These are phyloP conservation scores for Meleagris gallopavo DNA, from an alignment of 2,113 vertebrate genomes.

Conservation along the genomic window DNA sequence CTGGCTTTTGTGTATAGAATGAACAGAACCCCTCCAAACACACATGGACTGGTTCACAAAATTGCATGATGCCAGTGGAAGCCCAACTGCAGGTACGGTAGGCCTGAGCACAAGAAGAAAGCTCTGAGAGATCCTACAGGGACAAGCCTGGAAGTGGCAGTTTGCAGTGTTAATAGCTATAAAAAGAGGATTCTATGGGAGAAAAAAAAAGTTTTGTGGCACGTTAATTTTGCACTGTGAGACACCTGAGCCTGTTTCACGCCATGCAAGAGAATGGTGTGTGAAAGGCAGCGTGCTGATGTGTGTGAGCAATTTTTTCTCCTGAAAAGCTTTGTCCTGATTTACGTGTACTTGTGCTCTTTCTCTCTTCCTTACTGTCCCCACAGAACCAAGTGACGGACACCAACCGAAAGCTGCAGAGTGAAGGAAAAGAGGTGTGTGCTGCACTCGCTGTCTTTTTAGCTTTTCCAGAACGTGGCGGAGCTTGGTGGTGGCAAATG, in stretches of 20 bases:
- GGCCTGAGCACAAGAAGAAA: not conserved
- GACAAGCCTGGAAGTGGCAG: not conserved
- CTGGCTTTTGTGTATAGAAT: not conserved
- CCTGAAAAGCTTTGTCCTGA: no score
- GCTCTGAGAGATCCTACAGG: not conserved
- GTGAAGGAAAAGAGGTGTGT: conserved; percentile 89
- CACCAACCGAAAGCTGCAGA: conserved; percentile 91
- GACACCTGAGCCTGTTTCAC: not conserved
- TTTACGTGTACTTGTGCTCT: not conserved
- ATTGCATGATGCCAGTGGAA: not conserved
- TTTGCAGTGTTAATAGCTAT: not conserved
- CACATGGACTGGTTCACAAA: not conserved
- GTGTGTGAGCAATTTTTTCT: no score
- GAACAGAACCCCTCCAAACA: not conserved
- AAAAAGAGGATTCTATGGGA: not conserved
- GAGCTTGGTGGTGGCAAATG: rapidly evolving
- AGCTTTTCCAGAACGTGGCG: not conserved
- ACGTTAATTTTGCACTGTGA: not conserved
- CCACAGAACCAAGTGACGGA: conserved; percentile 93
- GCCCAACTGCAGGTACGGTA: not conserved
- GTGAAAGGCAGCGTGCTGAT: no score
- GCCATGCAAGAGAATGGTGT: no score
- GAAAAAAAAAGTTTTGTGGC: not conserved
- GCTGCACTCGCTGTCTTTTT: not conserved
- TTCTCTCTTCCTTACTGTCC: not conserved